These are phyloP conservation scores for Drosophila greeni DNA, from an alignment of 2,888 invertebrate genomes.

Conservation along the genomic window DNA sequence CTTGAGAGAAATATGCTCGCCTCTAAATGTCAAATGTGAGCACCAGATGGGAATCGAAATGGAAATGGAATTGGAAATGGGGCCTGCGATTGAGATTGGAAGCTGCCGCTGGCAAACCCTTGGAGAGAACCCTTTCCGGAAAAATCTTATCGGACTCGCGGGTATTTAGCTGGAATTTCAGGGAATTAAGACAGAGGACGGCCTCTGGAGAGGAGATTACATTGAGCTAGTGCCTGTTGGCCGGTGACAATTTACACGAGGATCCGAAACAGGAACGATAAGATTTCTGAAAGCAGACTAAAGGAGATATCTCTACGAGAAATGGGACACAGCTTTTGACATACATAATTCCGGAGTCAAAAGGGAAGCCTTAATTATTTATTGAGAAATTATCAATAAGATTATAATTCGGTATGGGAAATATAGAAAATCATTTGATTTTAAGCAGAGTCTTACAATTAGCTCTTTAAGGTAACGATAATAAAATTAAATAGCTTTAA, in stretches of 20 bases:
- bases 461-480: neutral
- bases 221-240: slow-evolving; percentile 59
- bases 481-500: too few relatives aligned
- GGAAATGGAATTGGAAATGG: slow-evolving; percentile 36
- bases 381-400: neutral
- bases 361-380: neutral
- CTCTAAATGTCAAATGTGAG: slow-evolving; percentile 74
- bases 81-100: slow-evolving; percentile 57
- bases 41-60: slow-evolving; percentile 57
- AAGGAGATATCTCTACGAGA: neutral
- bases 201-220: slow-evolving; percentile 40
- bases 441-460: neutral
- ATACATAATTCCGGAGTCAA: slow-evolving; percentile 16
- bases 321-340: slow-evolving; percentile 3
- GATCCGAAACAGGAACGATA: slow-evolving; percentile 17
- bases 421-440: neutral
- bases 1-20: slow-evolving; percentile 70
- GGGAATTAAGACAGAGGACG: slow-evolving; percentile 21
- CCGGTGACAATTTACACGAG: slow-evolving; percentile 58
- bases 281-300: neutral
- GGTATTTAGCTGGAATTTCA: slow-evolving; percentile 33
- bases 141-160: slow-evolving; percentile 36
- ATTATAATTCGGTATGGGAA: slow-evolving; percentile 12
- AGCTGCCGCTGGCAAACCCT: slow-evolving; percentile 15
- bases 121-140: slow-evolving; percentile 14